Evolutionary conservation across 2,113 vertebrate species (phyloP).

Genomic region (Machaerirhynchus nigripectus): DNA sequence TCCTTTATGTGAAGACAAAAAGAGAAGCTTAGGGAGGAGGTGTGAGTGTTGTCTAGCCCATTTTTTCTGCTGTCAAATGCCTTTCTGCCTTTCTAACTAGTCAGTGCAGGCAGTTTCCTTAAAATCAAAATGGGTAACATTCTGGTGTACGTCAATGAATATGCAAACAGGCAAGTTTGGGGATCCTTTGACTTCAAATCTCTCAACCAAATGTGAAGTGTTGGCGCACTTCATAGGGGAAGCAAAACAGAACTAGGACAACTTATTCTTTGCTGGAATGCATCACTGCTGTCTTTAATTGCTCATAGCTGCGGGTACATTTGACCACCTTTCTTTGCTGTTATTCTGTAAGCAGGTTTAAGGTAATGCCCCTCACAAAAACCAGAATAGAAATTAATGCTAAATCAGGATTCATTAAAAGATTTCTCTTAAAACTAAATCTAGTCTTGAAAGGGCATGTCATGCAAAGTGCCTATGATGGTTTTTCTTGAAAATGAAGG

Average conservation of each 20-base stretch:
- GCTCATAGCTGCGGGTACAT: background rate
- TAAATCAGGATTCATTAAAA: background rate
- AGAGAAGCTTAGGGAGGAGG: background rate
- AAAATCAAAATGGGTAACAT: background rate
- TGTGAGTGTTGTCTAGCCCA: background rate
- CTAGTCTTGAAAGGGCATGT: background rate
- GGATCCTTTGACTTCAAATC: background rate
- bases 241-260: background rate
- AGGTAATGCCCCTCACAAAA: background rate
- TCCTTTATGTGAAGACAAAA: background rate
- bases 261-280: background rate
- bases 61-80: background rate
- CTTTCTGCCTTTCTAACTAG: background rate
- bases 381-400: background rate
- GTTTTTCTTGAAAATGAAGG: background rate
- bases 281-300: background rate
- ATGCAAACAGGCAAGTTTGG: background rate
- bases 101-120: background rate
- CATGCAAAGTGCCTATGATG: background rate
- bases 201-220: background rate
- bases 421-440: background rate
- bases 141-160: background rate
- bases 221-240: background rate
- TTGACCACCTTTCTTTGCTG: background rate
- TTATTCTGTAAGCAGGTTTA: background rate